Percentiles rank a stretch among this genome's conserved stretches.
phyloP scores from a whole-genome alignment of 2,888 invertebrate species.

The Cepaea hortensis region DNA sequence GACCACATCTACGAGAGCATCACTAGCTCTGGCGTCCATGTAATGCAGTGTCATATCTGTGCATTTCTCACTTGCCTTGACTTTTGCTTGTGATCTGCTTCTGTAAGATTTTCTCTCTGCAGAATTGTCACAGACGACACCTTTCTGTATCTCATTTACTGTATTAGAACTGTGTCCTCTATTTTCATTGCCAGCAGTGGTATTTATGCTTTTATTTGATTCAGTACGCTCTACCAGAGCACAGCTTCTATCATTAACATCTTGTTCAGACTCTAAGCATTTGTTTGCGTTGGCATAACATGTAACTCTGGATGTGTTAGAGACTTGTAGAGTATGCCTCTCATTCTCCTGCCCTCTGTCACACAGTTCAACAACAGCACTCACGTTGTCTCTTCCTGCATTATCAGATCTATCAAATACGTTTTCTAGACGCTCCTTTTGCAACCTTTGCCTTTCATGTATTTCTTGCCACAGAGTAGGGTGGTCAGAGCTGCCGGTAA shows the following conservation, averaged over 20 bases:
- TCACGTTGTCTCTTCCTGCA: neutral
- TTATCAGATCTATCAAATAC: neutral
- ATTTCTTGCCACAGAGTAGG: neutral
- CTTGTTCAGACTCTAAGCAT: neutral
- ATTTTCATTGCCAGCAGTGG: neutral
- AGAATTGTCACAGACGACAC: neutral
- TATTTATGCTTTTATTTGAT: neutral
- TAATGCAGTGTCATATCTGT: constrained; percentile 35
- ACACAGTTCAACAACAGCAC: neutral
- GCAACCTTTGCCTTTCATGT: constrained; percentile 20
- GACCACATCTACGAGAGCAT: constrained; percentile 21
- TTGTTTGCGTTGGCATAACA: neutral
- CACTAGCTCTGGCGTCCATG: constrained; percentile 27
- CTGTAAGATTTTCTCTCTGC: neutral
- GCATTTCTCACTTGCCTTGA: constrained; percentile 30
- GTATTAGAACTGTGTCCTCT: neutral
- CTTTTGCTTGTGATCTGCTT: constrained; percentile 17
- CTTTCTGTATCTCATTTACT: neutral
- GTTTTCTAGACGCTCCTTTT: neutral
- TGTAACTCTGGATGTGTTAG: neutral
- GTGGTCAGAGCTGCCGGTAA: neutral
- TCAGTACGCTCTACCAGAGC: neutral
- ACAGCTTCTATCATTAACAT: neutral
- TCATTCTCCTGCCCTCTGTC: neutral
- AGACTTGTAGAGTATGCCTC: neutral